Conservation (phyloP, 2,888 invertebrate species). For the Imbricaverruca yamaguchii region DNA sequence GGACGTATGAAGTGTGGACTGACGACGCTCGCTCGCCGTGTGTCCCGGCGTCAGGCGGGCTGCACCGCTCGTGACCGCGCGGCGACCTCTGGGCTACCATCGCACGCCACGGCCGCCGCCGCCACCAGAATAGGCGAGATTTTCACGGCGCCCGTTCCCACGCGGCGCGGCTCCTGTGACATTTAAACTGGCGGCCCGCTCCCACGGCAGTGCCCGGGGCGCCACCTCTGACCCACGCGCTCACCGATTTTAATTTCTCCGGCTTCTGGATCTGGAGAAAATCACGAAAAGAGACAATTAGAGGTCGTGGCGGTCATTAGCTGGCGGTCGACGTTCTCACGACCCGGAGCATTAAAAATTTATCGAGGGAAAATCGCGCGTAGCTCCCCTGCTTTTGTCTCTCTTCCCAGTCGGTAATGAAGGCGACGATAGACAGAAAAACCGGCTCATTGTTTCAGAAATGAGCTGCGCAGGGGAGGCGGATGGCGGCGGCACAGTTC, state of each 20-base stretch:
- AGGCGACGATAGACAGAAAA: background rate
- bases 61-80: background rate
- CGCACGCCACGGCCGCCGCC: background rate
- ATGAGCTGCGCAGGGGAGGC: background rate
- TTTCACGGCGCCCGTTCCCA: background rate
- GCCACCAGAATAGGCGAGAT: background rate
- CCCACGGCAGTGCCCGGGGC: background rate
- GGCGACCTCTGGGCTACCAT: background rate
- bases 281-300: constrained; percentile 16
- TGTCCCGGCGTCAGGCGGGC: too few relatives aligned
- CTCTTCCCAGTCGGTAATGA: background rate
- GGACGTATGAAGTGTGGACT: too few relatives aligned
- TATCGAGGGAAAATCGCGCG: constrained; percentile 7
- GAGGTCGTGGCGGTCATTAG: background rate
- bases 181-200: constrained; percentile 1
- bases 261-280: constrained; percentile 7
- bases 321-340: background rate
- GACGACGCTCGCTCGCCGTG: too few relatives aligned
- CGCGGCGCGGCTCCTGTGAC: background rate
- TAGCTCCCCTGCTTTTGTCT: background rate
- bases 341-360: constrained; percentile 7
- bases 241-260: background rate
- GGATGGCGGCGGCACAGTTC: background rate
- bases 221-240: background rate
- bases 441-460: background rate